These are phyloP conservation scores for Macrostomum lignano DNA, from an alignment of 1,140 invertebrate species.

Conservation along the genomic window DNA sequence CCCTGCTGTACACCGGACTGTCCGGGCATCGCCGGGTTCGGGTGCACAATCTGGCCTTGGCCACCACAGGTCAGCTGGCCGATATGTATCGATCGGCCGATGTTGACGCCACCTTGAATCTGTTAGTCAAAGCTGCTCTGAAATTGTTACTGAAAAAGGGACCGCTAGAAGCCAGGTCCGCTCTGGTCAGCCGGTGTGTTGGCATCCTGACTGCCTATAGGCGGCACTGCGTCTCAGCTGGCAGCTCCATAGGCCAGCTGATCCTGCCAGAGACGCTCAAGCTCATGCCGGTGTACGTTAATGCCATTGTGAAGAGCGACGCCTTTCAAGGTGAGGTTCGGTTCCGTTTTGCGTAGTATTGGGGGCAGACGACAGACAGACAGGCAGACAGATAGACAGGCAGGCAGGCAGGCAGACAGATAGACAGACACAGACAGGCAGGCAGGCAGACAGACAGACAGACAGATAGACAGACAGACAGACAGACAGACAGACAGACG, in stretches of 20 bases:
- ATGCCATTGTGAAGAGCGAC: slow-evolving; percentile 67
- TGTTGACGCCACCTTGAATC: slow-evolving; percentile 68
- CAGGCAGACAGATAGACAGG: no score
- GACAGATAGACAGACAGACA: no score
- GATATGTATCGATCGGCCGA: slow-evolving; percentile 73
- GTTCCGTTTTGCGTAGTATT: no score
- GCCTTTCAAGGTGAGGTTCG: no score
- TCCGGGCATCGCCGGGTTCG: slow-evolving; percentile 59
- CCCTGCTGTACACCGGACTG: slow-evolving; percentile 69
- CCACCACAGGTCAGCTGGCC: slow-evolving; percentile 58
- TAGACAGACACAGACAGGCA: no score
- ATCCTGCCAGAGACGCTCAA: slow-evolving; percentile 93
- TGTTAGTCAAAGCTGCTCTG: slow-evolving; percentile 47
- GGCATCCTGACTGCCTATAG: slow-evolving; percentile 67
- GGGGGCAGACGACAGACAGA: no score
- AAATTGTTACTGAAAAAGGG: slow-evolving; percentile 20
- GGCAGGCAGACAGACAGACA: no score
- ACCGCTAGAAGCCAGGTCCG: slow-evolving; percentile 34
- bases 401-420: no score
- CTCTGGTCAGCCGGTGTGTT: slow-evolving; percentile 39
- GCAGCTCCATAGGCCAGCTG: slow-evolving; percentile 64
- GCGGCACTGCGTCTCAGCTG: slow-evolving; percentile 64
- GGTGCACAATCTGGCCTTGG: slow-evolving; percentile 66
- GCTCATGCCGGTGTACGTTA: slow-evolving; percentile 68
- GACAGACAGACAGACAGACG: no score